Percentiles rank a stretch among this genome's conserved stretches.
Evolutionary conservation across 2,888 invertebrate genomes (phyloP).

Genomic region (Nesidiocoris tenuis): DNA sequence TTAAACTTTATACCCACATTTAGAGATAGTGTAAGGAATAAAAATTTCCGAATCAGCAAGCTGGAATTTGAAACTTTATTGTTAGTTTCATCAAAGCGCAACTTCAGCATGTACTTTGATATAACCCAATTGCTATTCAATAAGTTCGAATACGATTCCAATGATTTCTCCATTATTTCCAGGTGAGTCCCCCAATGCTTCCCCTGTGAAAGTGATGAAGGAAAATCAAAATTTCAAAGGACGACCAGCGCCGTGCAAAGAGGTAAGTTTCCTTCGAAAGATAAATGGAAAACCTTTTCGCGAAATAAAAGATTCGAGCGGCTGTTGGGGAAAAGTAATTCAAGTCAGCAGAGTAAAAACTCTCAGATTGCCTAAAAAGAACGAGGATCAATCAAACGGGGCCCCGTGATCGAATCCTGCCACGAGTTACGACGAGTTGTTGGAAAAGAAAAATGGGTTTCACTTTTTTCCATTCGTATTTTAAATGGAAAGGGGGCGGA

Average conservation of each 20-base stretch:
- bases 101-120: no score
- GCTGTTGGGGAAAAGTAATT: slow-evolving; percentile 14
- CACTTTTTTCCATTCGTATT: not conserved
- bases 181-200: not conserved
- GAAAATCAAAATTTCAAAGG: not conserved
- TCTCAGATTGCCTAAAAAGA: slow-evolving; percentile 18
- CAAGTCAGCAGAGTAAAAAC: slow-evolving; percentile 25
- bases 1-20: no score
- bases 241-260: not conserved
- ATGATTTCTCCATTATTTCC: no score
- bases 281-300: slow-evolving; percentile 19
- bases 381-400: slow-evolving; percentile 27
- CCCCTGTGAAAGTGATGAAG: not conserved
- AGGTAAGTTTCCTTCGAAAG: not conserved
- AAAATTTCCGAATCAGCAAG: no score
- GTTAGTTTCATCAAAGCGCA: no score
- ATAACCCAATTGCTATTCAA: no score
- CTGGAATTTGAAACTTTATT: no score
- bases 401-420: slow-evolving; percentile 28
- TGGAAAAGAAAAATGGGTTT: slow-evolving; percentile 22
- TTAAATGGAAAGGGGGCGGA: not conserved
- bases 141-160: no score
- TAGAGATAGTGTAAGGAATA: no score
- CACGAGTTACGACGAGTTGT: slow-evolving; percentile 14
- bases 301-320: not conserved